These are phyloP conservation scores for Tinea trinotella DNA, from an alignment of 2,888 invertebrate species.

Conservation along the genomic window DNA sequence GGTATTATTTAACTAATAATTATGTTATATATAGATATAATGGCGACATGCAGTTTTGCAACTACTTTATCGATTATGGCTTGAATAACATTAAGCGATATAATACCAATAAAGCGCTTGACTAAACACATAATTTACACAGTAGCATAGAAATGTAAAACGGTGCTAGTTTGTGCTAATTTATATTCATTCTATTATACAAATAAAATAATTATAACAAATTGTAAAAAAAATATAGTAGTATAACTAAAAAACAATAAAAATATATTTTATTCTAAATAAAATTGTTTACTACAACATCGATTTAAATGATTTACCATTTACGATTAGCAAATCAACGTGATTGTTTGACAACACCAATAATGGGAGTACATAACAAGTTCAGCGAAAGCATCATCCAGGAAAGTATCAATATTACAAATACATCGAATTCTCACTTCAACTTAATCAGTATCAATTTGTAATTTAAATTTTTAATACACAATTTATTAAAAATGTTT, in stretches of 20 bases:
- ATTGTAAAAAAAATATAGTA: too few species aligned
- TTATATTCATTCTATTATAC: too few species aligned
- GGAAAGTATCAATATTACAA: background rate
- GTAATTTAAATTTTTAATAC: too few species aligned
- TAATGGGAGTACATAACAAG: conserved; percentile 25
- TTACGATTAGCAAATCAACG: conserved; percentile 44
- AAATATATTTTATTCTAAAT: too few species aligned
- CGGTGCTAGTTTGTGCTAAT: conserved; percentile 12
- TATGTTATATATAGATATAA: too few species aligned
- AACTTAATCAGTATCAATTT: conserved; percentile 18
- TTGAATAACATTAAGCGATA: conserved; percentile 49
- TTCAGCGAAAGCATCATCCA: conserved; percentile 36
- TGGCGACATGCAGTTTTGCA: conserved; percentile 3
- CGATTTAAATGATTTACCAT: conserved; percentile 38
- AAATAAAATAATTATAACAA: conserved; percentile 35
- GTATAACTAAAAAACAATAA: background rate
- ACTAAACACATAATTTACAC: conserved; percentile 55
- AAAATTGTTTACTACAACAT: background rate
- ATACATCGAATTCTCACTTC: conserved; percentile 19
- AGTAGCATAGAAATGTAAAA: conserved; percentile 34
- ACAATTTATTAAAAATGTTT: too few species aligned
- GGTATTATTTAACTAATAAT: too few species aligned
- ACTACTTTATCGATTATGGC: conserved; percentile 51
- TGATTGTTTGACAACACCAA: conserved; percentile 53
- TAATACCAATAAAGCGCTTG: conserved; percentile 36